These are phyloP conservation scores for Stichopus horrens DNA, from an alignment of 53 echinoderm and acorn worm species.

Conservation along the genomic window DNA sequence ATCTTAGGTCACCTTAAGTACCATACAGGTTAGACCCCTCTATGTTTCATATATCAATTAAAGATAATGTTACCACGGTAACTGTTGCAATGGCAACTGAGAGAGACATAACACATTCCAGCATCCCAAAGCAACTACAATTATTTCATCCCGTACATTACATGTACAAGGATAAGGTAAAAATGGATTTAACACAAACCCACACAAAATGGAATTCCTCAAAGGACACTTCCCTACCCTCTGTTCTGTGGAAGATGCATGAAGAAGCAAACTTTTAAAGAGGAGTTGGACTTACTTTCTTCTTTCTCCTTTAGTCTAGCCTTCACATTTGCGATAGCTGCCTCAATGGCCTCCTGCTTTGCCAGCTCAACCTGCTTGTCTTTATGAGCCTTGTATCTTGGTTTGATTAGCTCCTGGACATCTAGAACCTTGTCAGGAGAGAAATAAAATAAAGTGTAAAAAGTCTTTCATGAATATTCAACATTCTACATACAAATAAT, in stretches of 20 bases:
- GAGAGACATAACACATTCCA: too few species aligned
- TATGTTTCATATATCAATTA: not conserved
- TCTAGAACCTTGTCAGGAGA: conserved; percentile 72
- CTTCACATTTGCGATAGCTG: conserved; percentile 86
- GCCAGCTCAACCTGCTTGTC: conserved; percentile 92
- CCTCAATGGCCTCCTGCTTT: conserved; percentile 81
- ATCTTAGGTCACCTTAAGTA: too few species aligned
- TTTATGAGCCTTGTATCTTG: conserved; percentile 85
- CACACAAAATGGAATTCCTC: not conserved
- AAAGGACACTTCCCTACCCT: not conserved
- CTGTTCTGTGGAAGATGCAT: not conserved
- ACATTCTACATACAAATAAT: too few species aligned
- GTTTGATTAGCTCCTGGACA: conserved; percentile 84
- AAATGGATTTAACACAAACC: not conserved
- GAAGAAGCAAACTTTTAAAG: not conserved
- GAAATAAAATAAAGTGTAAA: not conserved
- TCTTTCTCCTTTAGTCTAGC: conserved; percentile 91
- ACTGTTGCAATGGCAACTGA: too few species aligned
- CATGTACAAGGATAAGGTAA: not conserved
- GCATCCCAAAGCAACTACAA: too few species aligned
- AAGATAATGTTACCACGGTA: too few species aligned
- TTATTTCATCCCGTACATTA: not conserved
- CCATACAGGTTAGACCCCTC: not conserved
- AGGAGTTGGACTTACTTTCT: conserved; percentile 81
- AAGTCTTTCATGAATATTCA: too few species aligned